A percentile compares a stretch with the other conserved stretches of the same genome.
Evolutionary conservation across 2,797 vertebrate species (phyloP).

Genomic region (Scarus forsteni): DNA sequence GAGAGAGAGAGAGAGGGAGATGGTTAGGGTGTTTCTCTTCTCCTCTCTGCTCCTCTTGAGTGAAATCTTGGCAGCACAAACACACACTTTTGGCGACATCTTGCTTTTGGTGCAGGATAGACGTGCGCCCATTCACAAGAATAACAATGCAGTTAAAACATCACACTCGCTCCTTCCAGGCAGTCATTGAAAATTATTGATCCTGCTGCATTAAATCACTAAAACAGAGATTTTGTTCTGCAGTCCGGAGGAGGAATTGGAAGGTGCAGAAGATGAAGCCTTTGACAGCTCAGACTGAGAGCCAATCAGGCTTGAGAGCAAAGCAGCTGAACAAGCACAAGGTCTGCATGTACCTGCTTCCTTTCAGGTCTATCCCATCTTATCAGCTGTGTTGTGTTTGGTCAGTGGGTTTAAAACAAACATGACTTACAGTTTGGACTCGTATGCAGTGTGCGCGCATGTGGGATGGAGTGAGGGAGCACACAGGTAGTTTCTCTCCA

Average conservation of each 20-base stretch:
- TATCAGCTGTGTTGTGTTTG: constrained; percentile 64
- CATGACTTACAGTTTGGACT: constrained; percentile 29
- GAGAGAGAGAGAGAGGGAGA: constrained; percentile 17
- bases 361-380: constrained; percentile 24
- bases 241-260: neutral
- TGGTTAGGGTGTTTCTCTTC: constrained; percentile 49
- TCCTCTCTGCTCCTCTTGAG: constrained; percentile 36
- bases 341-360: constrained; percentile 30
- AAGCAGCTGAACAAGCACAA: constrained; percentile 56
- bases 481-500: constrained; percentile 28
- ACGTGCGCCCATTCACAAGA: constrained; percentile 49
- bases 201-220: neutral
- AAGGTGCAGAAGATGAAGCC: neutral
- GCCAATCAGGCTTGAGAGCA: constrained; percentile 10
- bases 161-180: constrained; percentile 24
- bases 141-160: constrained; percentile 45
- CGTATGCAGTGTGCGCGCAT: constrained; percentile 11
- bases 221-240: neutral
- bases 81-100: constrained; percentile 66
- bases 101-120: constrained; percentile 72
- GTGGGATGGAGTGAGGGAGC: neutral
- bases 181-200: constrained; percentile 15
- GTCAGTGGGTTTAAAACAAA: constrained; percentile 59
- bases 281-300: constrained; percentile 5
- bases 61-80: constrained; percentile 18